Base-by-base conservation (phyloP, 2,797 vertebrate species). In the Allobates femoralis region DNA sequence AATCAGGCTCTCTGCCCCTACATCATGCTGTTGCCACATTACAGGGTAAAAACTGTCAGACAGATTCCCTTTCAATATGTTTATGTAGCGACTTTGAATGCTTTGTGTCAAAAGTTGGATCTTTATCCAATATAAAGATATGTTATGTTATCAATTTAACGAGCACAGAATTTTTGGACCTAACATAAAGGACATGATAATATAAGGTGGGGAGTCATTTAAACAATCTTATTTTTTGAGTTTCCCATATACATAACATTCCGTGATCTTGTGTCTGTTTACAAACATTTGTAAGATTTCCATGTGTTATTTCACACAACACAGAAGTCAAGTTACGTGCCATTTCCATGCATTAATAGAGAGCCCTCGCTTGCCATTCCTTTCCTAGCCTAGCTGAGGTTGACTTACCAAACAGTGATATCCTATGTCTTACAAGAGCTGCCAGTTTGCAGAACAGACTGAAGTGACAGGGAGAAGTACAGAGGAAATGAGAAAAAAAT, bases 401-500 rank as follows among this genome's bases (percentile, higher is more conserved):
- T 60, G 85, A 87, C 98, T 99, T 97, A 99, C 98, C 98, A 92
- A 99, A 99, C 91, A 99, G 96, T 85, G 98, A 99, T 94, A 99
- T 99, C 94, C 98, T 97, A 95, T 99, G 98, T 96, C 98, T 97
- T 94, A 99, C 98, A 94, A 99, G 97, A 95, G 98, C 97, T 92
- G 98, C 98, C 93, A 99, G 96, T 96, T 99, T 99, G 96, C 97
- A 99, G 96, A 99, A 99, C 51, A 99, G 95, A 94, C 98, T 99
- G 90, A 32, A 92, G 89, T 91, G 89, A 91, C 91, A 87, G 92
- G 91, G 88, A 83, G 84, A 64, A 84, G 87, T 74, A 84, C 37
- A 83, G 28, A 89, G 34, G 88, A 84, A 86, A 81, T 56, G 73
- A 84, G 69, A 81, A 73, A 88, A 67, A 84, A 86, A 83, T 79